Evolutionary conservation across 2,888 invertebrate genomes (phyloP), one percentile per base, ranked within the genome.

Genomic region (Sinodicranocentrus sp.): DNA sequence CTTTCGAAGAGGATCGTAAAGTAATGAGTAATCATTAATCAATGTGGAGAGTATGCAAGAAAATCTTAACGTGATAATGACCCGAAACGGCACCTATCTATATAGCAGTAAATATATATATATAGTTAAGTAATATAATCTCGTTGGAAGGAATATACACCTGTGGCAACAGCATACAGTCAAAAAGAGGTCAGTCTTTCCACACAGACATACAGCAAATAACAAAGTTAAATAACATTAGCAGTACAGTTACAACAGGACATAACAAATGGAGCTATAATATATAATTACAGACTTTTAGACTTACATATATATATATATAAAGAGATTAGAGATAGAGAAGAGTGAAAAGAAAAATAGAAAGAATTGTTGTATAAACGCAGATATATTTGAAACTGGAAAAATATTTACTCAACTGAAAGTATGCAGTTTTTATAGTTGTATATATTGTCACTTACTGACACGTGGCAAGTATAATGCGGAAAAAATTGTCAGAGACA

Each of bases 141-240:
- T 73, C 54, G 23, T 57, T 57, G 23, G 78, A 61, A 78, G 70
- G 78, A 78, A 26, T 25, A 43, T 65, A 65, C 80, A 43, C 72
- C 80, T 80, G 72, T 71, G 72, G 73, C 80, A 72, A 73, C 80
- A 80, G 80, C 80, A 80, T 80, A 80, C 80, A 80, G 80, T 80
- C 80, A 80, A 80, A 80, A 52, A 79, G 72, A 72, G 72, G 72
- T 72, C 5, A 6, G 72, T 80, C 67, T 63, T 72, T 80, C 80
- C 80, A 80, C 80, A 80, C 80, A 80, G 80, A 80, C 80, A 80
- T 72, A 80, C 80, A 80, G 73, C 79, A 79, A 61, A 78, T 70
- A 78, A 63, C 63, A 78, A 70, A 77, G 67, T 78, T 48, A 78
- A 78, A 70, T 71, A 79, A 79, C 79, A 76, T 71, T 78, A 79